Conservation (phyloP, 2,113 vertebrate species). For the Oplegnathus fasciatus region DNA sequence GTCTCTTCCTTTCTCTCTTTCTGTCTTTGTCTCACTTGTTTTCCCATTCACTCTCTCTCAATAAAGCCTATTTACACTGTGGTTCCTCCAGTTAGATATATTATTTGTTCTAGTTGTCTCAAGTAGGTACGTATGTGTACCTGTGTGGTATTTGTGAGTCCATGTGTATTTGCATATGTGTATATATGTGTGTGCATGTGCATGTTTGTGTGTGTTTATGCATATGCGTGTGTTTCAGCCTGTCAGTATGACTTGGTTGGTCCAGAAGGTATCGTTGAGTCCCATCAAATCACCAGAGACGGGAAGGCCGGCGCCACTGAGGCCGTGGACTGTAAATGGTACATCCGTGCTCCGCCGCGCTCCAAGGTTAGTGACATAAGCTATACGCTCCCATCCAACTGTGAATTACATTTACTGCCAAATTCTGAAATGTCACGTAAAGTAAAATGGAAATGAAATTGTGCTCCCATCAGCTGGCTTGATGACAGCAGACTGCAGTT, state of each 20-base stretch:
- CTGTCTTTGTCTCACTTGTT: slow-evolving; percentile 38
- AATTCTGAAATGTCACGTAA: slow-evolving; percentile 49
- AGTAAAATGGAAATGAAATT: slow-evolving; percentile 32
- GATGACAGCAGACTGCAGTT: slow-evolving; percentile 24
- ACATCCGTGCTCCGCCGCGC: slow-evolving; percentile 94
- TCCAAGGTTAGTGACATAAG: slow-evolving; percentile 93
- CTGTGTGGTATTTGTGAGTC: slow-evolving; percentile 27
- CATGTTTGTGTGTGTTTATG: slow-evolving; percentile 34
- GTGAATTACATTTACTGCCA: slow-evolving; percentile 38
- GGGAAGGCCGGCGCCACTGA: slow-evolving; percentile 93
- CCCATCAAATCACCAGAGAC: slow-evolving; percentile 95
- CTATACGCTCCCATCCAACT: slow-evolving; percentile 3
- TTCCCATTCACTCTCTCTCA: not conserved
- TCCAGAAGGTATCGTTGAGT: slow-evolving; percentile 98
- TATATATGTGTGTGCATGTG: not conserved
- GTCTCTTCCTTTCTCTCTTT: slow-evolving; percentile 50
- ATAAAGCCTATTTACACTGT: not conserved
- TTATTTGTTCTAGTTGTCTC: slow-evolving; percentile 1
- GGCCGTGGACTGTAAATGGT: slow-evolving; percentile 99
- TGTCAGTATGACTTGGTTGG: slow-evolving; percentile 99
- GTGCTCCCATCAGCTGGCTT: slow-evolving; percentile 26
- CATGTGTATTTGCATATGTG: slow-evolving; percentile 9
- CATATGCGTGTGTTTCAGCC: slow-evolving; percentile 81
- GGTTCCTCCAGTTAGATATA: not conserved
- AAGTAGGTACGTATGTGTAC: not conserved